These are phyloP conservation scores for Dromaius novaehollandiae DNA, from an alignment of 2,113 vertebrate species.

Conservation along the genomic window DNA sequence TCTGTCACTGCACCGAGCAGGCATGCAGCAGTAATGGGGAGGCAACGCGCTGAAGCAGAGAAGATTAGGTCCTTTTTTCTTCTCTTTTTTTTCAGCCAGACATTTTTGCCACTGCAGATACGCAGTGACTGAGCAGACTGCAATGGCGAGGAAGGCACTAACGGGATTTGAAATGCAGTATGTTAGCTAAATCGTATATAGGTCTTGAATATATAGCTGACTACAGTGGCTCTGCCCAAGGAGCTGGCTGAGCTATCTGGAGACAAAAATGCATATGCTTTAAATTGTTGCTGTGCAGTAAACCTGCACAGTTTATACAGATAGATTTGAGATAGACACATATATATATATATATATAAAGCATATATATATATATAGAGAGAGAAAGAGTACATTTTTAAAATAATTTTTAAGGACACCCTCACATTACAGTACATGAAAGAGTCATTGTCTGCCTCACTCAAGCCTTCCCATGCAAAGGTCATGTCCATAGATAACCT, in stretches of 20 bases:
- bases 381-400: background rate
- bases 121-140: background rate
- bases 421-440: background rate
- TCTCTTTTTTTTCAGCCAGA: accelerated
- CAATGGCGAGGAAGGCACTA: background rate
- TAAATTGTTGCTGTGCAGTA: background rate
- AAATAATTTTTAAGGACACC: background rate
- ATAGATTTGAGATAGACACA: background rate
- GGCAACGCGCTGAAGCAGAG: background rate
- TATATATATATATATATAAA: background rate
- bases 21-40: accelerated
- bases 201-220: background rate
- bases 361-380: background rate
- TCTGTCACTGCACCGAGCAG: background rate
- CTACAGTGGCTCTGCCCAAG: background rate
- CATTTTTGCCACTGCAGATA: background rate
- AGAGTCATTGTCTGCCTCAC: background rate
- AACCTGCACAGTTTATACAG: background rate
- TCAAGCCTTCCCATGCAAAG: background rate
- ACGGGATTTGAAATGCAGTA: background rate
- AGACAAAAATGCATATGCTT: background rate
- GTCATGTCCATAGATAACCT: background rate
- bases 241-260: background rate
- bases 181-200: background rate
- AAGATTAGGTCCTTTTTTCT: background rate